Conservation (phyloP, 1,140 invertebrate species). For the Hycleus phaleratus region DNA sequence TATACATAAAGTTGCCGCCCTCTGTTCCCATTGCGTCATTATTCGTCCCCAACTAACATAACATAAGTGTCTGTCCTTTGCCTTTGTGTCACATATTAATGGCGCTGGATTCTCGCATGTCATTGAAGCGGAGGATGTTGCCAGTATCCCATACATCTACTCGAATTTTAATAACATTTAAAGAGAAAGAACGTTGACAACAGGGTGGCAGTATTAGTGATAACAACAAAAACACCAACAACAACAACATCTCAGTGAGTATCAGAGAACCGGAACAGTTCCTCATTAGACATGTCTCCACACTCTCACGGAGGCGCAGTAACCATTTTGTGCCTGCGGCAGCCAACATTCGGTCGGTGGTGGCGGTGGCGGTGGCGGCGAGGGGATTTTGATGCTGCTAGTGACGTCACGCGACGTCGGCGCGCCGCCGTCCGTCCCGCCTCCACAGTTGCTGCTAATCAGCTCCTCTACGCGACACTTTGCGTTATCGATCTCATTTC, state of each 20-base stretch:
- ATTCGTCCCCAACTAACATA: slow-evolving; percentile 5
- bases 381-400: too few relatives aligned
- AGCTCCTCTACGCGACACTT: slow-evolving; percentile 30
- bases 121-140: slow-evolving; percentile 7
- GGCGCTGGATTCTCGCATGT: slow-evolving; percentile 16
- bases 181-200: slow-evolving; percentile 6
- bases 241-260: not conserved
- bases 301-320: slow-evolving; percentile 17
- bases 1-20: not conserved
- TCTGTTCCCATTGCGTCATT: not conserved
- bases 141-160: slow-evolving; percentile 12
- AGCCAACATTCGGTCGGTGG: not conserved
- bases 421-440: slow-evolving; percentile 27
- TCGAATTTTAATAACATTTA: slow-evolving; percentile 16
- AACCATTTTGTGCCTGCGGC: slow-evolving; percentile 30
- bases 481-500: slow-evolving; percentile 30
- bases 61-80: slow-evolving; percentile 6
- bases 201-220: not conserved
- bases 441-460: slow-evolving; percentile 30
- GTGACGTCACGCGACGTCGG: slow-evolving; percentile 24
- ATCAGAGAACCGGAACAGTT: not conserved
- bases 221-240: not conserved
- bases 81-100: slow-evolving; percentile 12
- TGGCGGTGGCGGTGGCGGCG: slow-evolving; percentile 11
- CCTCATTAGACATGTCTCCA: slow-evolving; percentile 25